phyloP scores from a whole-genome alignment of 2,888 invertebrate species.

The Noctua janthina region DNA sequence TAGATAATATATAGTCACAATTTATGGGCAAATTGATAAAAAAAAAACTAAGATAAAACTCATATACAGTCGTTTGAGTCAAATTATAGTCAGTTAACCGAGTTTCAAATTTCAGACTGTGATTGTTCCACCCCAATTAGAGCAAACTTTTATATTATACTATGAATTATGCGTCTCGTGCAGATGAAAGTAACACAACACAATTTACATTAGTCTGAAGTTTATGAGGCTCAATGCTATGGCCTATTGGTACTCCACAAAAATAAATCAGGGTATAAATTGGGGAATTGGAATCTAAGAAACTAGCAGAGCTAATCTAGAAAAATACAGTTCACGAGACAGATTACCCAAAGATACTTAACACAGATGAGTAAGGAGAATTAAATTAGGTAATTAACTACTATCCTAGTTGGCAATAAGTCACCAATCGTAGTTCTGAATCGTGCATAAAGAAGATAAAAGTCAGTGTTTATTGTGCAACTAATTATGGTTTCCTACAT shows the following conservation, averaged over 20 bases:
- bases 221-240: not conserved
- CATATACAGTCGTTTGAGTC: slow-evolving; percentile 38
- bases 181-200: slow-evolving; percentile 59
- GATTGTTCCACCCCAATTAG: slow-evolving; percentile 66
- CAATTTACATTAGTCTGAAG: slow-evolving; percentile 10
- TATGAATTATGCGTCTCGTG: slow-evolving; percentile 53
- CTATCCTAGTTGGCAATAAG: no score
- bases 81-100: slow-evolving; percentile 63
- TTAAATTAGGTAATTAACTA: not conserved
- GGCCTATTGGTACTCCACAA: not conserved
- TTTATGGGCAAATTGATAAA: slow-evolving; percentile 2
- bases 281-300: not conserved
- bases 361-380: no score
- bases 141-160: slow-evolving; percentile 50
- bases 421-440: not conserved
- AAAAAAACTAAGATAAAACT: slow-evolving; percentile 27
- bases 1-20: slow-evolving; percentile 2
- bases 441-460: not conserved
- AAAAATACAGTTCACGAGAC: not conserved
- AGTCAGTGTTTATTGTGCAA: not conserved
- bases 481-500: not conserved
- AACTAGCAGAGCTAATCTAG: not conserved
- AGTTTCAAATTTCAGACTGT: slow-evolving; percentile 62
- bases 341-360: not conserved
- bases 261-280: not conserved